A percentile compares a stretch with the other conserved stretches of the same genome.
Conservation (phyloP, 2,888 invertebrate species). For the Epinotia brunnichana region DNA sequence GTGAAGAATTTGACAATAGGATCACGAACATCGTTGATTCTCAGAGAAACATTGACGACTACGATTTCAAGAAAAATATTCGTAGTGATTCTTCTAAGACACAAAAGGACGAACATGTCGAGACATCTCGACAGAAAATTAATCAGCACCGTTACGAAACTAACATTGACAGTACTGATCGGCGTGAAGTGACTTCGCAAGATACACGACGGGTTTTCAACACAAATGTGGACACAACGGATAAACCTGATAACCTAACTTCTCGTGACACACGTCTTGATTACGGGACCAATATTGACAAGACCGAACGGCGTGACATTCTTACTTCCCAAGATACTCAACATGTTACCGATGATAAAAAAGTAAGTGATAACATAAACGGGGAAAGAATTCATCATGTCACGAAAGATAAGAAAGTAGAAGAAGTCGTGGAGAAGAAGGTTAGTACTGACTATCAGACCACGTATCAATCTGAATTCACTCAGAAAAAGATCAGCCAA, state of each 20-base stretch:
- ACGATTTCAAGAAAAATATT: slow-evolving; percentile 63
- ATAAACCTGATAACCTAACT: slow-evolving; percentile 50
- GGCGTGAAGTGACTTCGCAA: slow-evolving; percentile 49
- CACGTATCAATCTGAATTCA: slow-evolving; percentile 84
- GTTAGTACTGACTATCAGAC: slow-evolving; percentile 81
- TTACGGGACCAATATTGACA: slow-evolving; percentile 51
- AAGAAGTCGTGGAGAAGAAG: slow-evolving; percentile 63
- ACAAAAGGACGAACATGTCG: slow-evolving; percentile 39
- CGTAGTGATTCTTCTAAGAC: slow-evolving; percentile 49
- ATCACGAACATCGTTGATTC: slow-evolving; percentile 66
- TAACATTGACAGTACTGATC: slow-evolving; percentile 52
- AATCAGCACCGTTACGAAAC: slow-evolving; percentile 44
- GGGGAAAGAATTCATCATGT: slow-evolving; percentile 58
- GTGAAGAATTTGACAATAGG: slow-evolving; percentile 56
- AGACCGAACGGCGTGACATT: slow-evolving; percentile 52
- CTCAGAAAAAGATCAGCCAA: slow-evolving; percentile 83
- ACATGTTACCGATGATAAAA: slow-evolving; percentile 52
- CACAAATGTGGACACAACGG: slow-evolving; percentile 52
- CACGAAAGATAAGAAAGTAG: slow-evolving; percentile 58
- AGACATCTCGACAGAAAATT: slow-evolving; percentile 29
- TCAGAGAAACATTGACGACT: slow-evolving; percentile 68
- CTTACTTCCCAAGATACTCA: slow-evolving; percentile 49
- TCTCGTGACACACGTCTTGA: slow-evolving; percentile 49
- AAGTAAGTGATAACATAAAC: slow-evolving; percentile 53
- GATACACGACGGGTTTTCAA: slow-evolving; percentile 50